These are phyloP conservation scores for Drosophila kepulauana DNA, from an alignment of 1,140 invertebrate species.

Conservation along the genomic window DNA sequence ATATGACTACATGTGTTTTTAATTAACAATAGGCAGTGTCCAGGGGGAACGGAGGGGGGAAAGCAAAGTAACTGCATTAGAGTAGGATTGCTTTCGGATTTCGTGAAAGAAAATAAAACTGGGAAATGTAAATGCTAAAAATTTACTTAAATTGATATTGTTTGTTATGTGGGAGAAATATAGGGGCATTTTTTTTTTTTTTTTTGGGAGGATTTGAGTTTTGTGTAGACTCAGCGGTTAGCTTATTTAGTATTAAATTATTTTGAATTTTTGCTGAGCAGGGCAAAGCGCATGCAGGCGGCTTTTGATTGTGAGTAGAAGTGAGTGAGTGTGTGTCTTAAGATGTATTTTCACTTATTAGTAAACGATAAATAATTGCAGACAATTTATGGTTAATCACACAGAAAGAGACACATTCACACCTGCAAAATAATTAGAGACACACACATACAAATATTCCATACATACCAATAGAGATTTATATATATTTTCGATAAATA, in stretches of 20 bases:
- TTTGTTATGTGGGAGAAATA: neutral
- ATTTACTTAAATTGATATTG: neutral
- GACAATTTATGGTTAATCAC: constrained; percentile 17
- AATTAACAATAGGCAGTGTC: constrained; percentile 54
- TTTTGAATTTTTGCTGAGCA: neutral
- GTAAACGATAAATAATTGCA: constrained; percentile 1
- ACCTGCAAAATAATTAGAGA: constrained; percentile 23
- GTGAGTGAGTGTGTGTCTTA: neutral
- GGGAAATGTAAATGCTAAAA: neutral
- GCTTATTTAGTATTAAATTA: constrained; percentile 19
- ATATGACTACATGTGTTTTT: constrained; percentile 54
- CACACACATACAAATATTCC: constrained; percentile 1
- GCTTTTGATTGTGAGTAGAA: constrained; percentile 3
- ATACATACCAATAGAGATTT: constrained; percentile 31
- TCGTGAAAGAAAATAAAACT: neutral
- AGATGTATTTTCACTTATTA: constrained; percentile 7
- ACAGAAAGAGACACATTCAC: constrained; percentile 31
- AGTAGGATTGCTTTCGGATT: neutral
- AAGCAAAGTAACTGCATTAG: constrained; percentile 22
- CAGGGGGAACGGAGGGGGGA: neutral
- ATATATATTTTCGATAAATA: constrained; percentile 7
- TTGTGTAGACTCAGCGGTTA: constrained; percentile 35
- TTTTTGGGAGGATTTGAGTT: constrained; percentile 15
- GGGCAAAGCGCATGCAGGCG: constrained; percentile 53
- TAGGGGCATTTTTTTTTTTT: neutral